These are phyloP conservation scores for Pemphredon lugubris DNA, from an alignment of 2,888 invertebrate genomes.

Conservation along the genomic window DNA sequence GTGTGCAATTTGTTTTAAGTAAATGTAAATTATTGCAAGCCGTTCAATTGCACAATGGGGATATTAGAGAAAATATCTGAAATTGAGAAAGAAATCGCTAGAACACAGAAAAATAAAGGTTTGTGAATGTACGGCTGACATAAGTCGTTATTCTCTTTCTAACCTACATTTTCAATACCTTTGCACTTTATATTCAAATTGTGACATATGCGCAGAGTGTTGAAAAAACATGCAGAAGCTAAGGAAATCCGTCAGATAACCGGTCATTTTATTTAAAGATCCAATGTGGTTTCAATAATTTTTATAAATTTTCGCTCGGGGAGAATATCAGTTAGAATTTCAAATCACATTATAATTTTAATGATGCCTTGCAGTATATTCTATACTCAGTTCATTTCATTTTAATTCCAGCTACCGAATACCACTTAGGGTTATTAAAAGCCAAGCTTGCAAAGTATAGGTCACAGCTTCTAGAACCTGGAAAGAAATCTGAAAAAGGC, in stretches of 20 bases:
- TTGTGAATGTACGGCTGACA: conserved; percentile 32
- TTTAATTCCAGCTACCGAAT: conserved; percentile 93
- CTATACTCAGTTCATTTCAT: neutral
- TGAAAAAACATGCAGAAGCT: neutral
- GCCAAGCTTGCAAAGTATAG: conserved; percentile 98
- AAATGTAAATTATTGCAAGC: conserved; percentile 41
- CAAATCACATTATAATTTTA: neutral
- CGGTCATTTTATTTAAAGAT: no score
- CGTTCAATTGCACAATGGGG: conserved; percentile 87
- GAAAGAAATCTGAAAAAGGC: conserved; percentile 96
- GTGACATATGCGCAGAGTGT: conserved; percentile 16
- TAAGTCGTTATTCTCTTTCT: conserved; percentile 16
- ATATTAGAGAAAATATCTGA: conserved; percentile 99
- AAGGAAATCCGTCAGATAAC: neutral
- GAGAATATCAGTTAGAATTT: neutral
- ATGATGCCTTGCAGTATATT: neutral
- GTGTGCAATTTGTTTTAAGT: conserved; percentile 22
- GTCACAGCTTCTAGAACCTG: conserved; percentile 96
- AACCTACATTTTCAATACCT: conserved; percentile 28
- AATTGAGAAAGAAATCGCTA: conserved; percentile 98
- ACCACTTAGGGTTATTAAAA: conserved; percentile 98
- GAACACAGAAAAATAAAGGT: conserved; percentile 99
- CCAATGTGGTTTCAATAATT: no score
- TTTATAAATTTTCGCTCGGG: no score
- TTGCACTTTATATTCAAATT: conserved; percentile 7